Conservation (phyloP, 1,140 invertebrate species). For the Lepidostoma basale region DNA sequence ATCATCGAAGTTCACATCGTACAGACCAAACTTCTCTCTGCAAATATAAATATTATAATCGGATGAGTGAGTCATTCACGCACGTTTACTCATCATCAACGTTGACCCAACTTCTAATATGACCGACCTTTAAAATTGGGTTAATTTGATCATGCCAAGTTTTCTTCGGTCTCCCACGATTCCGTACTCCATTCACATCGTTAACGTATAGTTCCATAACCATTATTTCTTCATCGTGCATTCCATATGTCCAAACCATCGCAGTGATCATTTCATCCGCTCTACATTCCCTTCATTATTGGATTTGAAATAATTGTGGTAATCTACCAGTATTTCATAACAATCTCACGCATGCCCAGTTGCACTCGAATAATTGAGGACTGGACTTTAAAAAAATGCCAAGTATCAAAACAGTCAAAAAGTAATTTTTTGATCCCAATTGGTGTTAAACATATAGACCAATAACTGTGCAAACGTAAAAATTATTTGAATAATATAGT, state of each 20-base stretch:
- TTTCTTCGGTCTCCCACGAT: too few species aligned
- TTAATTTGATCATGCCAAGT: too few species aligned
- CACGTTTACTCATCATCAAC: not conserved
- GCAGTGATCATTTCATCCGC: not conserved
- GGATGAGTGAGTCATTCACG: not conserved
- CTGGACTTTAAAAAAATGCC: not conserved
- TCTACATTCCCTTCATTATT: not conserved
- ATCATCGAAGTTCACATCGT: slow-evolving; percentile 70
- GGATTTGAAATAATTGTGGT: not conserved
- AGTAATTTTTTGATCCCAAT: too few species aligned
- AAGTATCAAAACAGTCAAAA: too few species aligned
- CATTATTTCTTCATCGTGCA: not conserved
- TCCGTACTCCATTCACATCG: too few species aligned
- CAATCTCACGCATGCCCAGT: not conserved
- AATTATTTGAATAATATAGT: too few species aligned
- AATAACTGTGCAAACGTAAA: too few species aligned
- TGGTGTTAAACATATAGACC: too few species aligned
- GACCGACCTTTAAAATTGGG: too few species aligned
- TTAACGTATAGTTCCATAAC: not conserved
- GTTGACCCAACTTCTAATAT: too few species aligned
- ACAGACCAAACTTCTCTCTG: slow-evolving; percentile 69
- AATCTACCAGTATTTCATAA: not conserved
- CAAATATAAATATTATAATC: slow-evolving; percentile 40
- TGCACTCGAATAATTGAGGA: not conserved
- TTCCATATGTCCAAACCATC: not conserved